Evolutionary conservation across 2,888 invertebrate species (phyloP), one percentile per base, ranked within the genome.

Genomic region (Trichogramma dendrolimi): DNA sequence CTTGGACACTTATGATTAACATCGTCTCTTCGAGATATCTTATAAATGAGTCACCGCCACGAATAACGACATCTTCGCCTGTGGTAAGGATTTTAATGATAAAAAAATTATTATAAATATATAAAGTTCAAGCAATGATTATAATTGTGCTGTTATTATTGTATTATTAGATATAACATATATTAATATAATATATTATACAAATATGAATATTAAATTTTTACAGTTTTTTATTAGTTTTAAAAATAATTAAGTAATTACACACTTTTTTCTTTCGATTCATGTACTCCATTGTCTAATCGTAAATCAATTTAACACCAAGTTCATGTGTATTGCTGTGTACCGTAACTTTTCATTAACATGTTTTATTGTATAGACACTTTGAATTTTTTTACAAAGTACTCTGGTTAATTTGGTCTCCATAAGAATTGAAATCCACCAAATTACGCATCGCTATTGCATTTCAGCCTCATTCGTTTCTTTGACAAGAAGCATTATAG

Each of bases 171-270:
- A 60, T 42, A 61, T 53, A 60, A 50, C 57, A 64, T 64, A 61
- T 61, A 55, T 61, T 61, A 64, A 61, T 64, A 55, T 61, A 64
- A 58, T 53, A 61, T 60, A 53, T 58, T 64, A 58, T 64, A 58
- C 60, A 55, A 62, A 55, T 63, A 58, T 47, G 43, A 55, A 62
- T 55, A 56, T 63, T 65, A 59, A 63, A 8, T 59, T 27, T 56
- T 55, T 41, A 4, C 11, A 11, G 54, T 58, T 53, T 58, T 58
- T 61, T 27, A 27, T 27, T 27, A 27, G 27, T 27, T 61, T 62
- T 50, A 10, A 50, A 46, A 5, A 52, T 56, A 48, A 14, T 14
- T 14, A 48, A 48, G 11, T 64, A 42, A 55, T 62, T 55, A 48
- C n/a, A 60, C 27, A 60, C 58, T 60, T 55, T 42, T 39, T 50